Evolutionary conservation across 2,113 vertebrate genomes (phyloP).

Genomic region (Campylomormyrus numenius): DNA sequence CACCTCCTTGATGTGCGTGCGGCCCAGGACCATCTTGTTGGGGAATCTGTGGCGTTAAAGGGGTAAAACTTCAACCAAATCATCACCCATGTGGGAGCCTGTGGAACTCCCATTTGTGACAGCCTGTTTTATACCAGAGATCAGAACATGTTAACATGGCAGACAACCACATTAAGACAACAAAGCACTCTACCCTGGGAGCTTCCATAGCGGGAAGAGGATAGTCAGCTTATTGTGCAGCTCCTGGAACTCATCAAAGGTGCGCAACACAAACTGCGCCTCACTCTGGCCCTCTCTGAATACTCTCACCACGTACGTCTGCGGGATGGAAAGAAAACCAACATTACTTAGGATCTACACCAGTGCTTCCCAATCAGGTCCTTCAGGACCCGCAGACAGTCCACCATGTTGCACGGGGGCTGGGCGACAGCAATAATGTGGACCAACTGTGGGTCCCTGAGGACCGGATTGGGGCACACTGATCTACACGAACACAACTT

Average conservation of each 20-base stretch:
- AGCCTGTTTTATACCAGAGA: neutral
- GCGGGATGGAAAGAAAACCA: slow-evolving; percentile 21
- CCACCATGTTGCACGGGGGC: neutral
- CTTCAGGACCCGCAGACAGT: neutral
- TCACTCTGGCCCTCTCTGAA: slow-evolving; percentile 82
- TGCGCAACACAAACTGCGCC: slow-evolving; percentile 88
- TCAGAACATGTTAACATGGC: neutral
- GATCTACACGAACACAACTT: neutral
- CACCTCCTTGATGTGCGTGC: slow-evolving; percentile 95
- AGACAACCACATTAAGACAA: slow-evolving; percentile 68
- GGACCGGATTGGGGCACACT: neutral
- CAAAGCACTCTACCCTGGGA: slow-evolving; percentile 78
- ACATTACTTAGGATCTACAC: neutral
- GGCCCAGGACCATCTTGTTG: slow-evolving; percentile 89
- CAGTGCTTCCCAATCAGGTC: neutral
- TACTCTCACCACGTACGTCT: slow-evolving; percentile 91
- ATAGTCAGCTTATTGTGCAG: slow-evolving; percentile 94
- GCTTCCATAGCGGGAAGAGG: slow-evolving; percentile 92
- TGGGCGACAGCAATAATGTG: neutral
- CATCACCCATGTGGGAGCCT: neutral
- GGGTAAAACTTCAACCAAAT: neutral
- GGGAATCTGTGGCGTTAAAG: slow-evolving; percentile 68
- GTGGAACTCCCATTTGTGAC: neutral
- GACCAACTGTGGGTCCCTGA: neutral
- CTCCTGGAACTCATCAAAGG: slow-evolving; percentile 97